Evolutionary conservation across 2,113 vertebrate species (phyloP).

Genomic region (Ophthalmolycus amberensis): DNA sequence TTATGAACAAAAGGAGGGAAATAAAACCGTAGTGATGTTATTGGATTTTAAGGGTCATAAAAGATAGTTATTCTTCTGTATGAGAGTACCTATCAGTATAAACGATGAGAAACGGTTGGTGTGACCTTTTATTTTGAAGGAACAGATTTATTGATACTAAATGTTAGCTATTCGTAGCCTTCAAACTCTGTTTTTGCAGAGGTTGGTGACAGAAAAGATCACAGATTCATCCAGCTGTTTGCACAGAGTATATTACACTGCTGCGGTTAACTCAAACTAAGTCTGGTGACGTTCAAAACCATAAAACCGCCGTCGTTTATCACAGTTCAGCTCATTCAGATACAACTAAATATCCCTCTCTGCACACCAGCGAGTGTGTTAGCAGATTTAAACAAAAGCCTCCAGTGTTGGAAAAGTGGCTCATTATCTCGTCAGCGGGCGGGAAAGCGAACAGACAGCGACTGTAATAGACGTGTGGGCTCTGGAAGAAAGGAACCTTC

Average conservation of each 20-base stretch:
- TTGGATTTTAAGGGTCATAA: neutral
- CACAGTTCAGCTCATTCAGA: slow-evolving; percentile 11
- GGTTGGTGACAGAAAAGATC: neutral
- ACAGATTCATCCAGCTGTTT: slow-evolving; percentile 1
- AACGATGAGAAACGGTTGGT: too few relatives aligned
- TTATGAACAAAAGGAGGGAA: neutral
- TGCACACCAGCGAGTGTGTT: neutral
- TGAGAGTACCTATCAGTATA: neutral
- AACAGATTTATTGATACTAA: neutral
- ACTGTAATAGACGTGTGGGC: slow-evolving; percentile 15
- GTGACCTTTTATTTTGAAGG: neutral
- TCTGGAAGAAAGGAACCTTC: slow-evolving; percentile 10
- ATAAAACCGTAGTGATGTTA: neutral
- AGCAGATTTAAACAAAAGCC: slow-evolving; percentile 60
- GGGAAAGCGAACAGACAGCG: slow-evolving; percentile 19
- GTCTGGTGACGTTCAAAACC: neutral
- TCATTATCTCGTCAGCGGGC: slow-evolving; percentile 66
- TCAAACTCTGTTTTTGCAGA: neutral
- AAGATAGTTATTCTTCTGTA: neutral
- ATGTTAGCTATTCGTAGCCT: neutral
- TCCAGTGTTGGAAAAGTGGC: slow-evolving; percentile 43
- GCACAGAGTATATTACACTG: slow-evolving; percentile 7
- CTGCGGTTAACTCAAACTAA: neutral
- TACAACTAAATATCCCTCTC: too few relatives aligned
- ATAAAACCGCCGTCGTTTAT: slow-evolving; percentile 14